Conservation (phyloP, 2,113 vertebrate genomes). For the Phrynocephalus versicolor region DNA sequence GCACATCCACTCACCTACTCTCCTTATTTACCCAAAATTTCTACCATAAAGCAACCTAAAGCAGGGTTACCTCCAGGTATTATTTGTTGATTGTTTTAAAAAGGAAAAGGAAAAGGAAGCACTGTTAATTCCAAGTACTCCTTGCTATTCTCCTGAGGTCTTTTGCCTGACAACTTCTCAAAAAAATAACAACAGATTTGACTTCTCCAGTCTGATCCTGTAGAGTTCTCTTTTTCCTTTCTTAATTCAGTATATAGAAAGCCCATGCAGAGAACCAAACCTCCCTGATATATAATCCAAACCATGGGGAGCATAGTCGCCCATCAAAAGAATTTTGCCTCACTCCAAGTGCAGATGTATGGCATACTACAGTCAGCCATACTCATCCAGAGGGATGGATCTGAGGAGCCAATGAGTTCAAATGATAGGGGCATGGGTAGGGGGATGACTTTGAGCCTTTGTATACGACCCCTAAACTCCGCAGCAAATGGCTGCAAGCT, state of each 20-base stretch:
- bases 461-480: too few species aligned
- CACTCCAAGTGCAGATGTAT: too few species aligned
- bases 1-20: neutral
- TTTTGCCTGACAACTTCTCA: neutral
- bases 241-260: neutral
- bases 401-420: neutral
- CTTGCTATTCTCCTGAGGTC: neutral
- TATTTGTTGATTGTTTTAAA: neutral
- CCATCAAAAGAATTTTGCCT: neutral
- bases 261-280: neutral
- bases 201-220: neutral
- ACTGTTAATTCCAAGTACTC: neutral
- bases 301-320: too few species aligned
- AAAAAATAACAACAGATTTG: too few species aligned
- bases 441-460: too few species aligned
- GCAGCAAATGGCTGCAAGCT: too few species aligned
- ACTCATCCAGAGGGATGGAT: neutral
- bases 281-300: too few species aligned
- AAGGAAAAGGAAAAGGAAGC: neutral
- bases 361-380: too few species aligned
- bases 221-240: neutral
- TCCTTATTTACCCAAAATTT: neutral
- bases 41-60: neutral
- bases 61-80: neutral
- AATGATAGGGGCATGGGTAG: neutral